These are phyloP conservation scores for Cydia pomonella DNA, from an alignment of 1,140 invertebrate species.

Conservation along the genomic window DNA sequence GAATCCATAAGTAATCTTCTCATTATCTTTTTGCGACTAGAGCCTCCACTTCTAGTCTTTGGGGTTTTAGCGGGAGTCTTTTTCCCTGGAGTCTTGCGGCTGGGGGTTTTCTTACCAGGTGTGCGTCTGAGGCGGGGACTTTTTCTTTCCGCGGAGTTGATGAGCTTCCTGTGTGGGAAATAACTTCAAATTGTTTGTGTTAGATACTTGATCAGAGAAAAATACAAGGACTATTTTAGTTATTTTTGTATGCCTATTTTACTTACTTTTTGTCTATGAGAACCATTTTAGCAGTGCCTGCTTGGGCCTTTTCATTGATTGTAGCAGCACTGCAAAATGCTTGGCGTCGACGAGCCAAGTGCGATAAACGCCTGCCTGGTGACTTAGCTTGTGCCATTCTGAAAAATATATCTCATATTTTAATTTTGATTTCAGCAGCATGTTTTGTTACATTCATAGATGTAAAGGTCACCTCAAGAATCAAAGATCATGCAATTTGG, in stretches of 20 bases:
- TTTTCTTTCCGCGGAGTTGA: conserved; percentile 66
- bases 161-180: conserved; percentile 77
- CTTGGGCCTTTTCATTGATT: conserved; percentile 60
- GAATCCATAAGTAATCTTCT: conserved; percentile 60
- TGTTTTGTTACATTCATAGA: too few relatives aligned
- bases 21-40: conserved; percentile 78
- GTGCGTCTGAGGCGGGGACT: conserved; percentile 74
- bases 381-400: conserved; percentile 81
- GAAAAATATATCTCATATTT: neutral
- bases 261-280: conserved; percentile 80
- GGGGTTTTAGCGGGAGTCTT: conserved; percentile 76
- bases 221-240: conserved; percentile 24
- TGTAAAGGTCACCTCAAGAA: too few relatives aligned
- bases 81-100: conserved; percentile 67
- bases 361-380: conserved; percentile 84
- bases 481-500: too few relatives aligned
- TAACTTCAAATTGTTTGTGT: conserved; percentile 62
- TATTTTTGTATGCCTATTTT: conserved; percentile 10
- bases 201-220: conserved; percentile 41
- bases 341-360: conserved; percentile 83
- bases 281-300: conserved; percentile 69
- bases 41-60: conserved; percentile 72
- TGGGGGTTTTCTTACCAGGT: conserved; percentile 70
- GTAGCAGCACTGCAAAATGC: conserved; percentile 83
- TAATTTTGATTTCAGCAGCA: too few relatives aligned